phyloP scores from a whole-genome alignment of 2,797 vertebrate genomes.

The Mormyrops boulengeri region DNA sequence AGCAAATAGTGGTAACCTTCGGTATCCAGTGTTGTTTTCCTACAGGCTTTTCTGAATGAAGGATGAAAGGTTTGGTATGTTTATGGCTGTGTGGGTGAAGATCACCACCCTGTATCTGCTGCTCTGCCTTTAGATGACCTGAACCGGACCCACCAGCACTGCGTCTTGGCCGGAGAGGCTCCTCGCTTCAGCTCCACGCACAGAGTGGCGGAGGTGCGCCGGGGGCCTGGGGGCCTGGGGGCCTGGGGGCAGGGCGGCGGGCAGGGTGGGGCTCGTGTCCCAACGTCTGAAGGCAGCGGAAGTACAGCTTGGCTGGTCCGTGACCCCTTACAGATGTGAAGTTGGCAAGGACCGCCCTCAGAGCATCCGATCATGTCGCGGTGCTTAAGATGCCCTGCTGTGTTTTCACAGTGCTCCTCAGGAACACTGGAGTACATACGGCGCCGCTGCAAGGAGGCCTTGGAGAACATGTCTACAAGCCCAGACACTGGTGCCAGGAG shows the following conservation, averaged over 20 bases:
- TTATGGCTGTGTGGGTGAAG: background rate
- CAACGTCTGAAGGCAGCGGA: background rate
- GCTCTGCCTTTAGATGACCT: slow-evolving; percentile 76
- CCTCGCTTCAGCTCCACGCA: slow-evolving; percentile 95
- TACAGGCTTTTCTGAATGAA: background rate
- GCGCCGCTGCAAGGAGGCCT: slow-evolving; percentile 70
- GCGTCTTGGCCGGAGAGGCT: slow-evolving; percentile 80
- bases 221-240: background rate
- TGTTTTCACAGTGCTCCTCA: slow-evolving; percentile 69
- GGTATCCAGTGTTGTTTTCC: background rate
- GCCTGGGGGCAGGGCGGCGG: background rate
- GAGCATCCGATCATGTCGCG: background rate
- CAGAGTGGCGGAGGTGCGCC: slow-evolving; percentile 85
- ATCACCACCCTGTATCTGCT: background rate
- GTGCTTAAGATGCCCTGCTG: background rate
- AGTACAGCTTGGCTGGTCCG: background rate
- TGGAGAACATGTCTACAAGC: slow-evolving; percentile 73
- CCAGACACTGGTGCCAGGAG: slow-evolving; percentile 56
- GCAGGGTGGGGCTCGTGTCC: background rate
- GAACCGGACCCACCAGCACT: slow-evolving; percentile 92
- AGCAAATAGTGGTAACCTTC: background rate
- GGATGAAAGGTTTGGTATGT: background rate
- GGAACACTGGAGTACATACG: slow-evolving; percentile 87
- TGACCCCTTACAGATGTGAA: background rate
- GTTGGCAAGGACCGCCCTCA: background rate